Conservation (phyloP, 2,888 invertebrate genomes). For the Nephrotoma appendiculata region DNA sequence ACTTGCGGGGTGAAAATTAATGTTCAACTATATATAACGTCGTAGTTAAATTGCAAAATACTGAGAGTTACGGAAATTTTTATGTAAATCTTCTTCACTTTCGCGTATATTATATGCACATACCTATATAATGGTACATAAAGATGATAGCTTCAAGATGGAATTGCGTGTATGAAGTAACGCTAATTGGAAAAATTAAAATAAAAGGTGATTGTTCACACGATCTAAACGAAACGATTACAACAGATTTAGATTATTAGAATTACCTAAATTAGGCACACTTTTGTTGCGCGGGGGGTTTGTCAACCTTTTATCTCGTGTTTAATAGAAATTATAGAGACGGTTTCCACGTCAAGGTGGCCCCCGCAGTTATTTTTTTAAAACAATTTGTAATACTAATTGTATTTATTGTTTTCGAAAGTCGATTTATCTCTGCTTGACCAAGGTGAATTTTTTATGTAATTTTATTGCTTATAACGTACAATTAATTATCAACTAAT, state of each 20-base stretch:
- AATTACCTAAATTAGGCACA: neutral
- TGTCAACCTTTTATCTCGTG: neutral
- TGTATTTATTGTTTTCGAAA: neutral
- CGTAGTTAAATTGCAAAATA: neutral
- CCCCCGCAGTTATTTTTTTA: neutral
- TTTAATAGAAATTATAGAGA: neutral
- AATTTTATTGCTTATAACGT: neutral
- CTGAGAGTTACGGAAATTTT: neutral
- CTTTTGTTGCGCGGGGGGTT: neutral
- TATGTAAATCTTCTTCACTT: neutral
- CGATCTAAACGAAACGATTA: neutral
- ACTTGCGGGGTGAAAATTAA: neutral
- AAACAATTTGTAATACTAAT: neutral
- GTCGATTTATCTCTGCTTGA: neutral
- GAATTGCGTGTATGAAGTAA: neutral
- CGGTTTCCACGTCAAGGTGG: neutral
- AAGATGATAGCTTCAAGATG: neutral
- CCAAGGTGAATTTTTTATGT: neutral
- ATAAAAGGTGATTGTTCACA: neutral
- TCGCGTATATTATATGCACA: neutral
- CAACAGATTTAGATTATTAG: neutral
- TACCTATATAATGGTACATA: no score
- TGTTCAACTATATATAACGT: neutral
- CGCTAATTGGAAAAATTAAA: neutral
- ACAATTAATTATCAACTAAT: neutral